A percentile compares a stretch with the other conserved stretches of the same genome.
Conservation (phyloP, 2,888 invertebrate species). For the Aphrophora alni region DNA sequence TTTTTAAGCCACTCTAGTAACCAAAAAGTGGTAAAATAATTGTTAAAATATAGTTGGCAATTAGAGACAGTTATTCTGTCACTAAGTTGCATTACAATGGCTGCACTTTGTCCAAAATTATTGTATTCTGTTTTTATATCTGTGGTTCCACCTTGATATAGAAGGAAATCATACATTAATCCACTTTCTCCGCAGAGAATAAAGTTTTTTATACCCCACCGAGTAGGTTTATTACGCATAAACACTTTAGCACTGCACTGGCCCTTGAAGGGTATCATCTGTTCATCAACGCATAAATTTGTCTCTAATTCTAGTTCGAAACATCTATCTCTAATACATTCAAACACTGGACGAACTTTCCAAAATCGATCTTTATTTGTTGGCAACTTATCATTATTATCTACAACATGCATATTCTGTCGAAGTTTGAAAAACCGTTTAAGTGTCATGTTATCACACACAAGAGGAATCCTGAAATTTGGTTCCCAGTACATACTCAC, state of each 20-base stretch:
- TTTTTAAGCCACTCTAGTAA: conserved; percentile 42
- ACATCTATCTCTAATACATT: conserved; percentile 21
- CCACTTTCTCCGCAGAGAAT: conserved; percentile 32
- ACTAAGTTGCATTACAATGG: conserved; percentile 24
- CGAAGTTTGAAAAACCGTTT: conserved; percentile 48
- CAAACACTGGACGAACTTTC: conserved; percentile 29
- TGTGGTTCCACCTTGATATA: conserved; percentile 26
- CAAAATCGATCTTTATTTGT: conserved; percentile 30
- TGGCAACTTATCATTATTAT: conserved; percentile 9
- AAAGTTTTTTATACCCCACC: conserved; percentile 36
- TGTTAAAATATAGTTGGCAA: conserved; percentile 38
- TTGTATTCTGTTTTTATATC: conserved; percentile 23
- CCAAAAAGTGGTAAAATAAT: conserved; percentile 42
- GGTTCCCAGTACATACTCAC: conserved; percentile 47
- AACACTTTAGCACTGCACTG: conserved; percentile 24
- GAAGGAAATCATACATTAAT: conserved; percentile 31
- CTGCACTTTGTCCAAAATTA: neutral
- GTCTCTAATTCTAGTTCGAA: conserved; percentile 3
- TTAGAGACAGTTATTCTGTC: conserved; percentile 25
- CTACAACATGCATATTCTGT: conserved; percentile 47
- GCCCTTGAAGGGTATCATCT: conserved; percentile 37
- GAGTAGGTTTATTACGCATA: conserved; percentile 30
- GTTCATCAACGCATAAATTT: conserved; percentile 29
- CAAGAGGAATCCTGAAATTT: conserved; percentile 42
- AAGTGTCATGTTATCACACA: conserved; percentile 44